Conservation (phyloP, 64 coral and sea anemone species). For the Montipora foliosa region DNA sequence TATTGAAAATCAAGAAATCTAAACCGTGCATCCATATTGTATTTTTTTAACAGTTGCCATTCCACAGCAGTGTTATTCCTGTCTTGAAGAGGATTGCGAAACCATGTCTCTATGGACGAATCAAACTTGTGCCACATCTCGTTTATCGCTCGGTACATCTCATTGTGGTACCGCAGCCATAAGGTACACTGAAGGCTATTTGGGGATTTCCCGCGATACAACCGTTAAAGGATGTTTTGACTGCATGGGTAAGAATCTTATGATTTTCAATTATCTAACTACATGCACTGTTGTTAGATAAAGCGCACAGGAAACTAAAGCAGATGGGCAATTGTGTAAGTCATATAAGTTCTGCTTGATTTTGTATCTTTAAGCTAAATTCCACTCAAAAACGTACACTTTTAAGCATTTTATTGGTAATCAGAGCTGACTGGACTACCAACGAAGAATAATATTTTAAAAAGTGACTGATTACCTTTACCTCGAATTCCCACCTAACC, state of each 20-base stretch:
- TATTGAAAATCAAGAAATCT: too few relatives aligned
- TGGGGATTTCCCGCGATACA: not conserved
- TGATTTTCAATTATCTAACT: not conserved
- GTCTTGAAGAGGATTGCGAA: not conserved
- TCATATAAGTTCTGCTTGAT: too few relatives aligned
- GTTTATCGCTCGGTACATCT: not conserved
- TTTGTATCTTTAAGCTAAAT: too few relatives aligned
- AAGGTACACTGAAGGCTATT: not conserved
- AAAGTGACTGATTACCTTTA: too few relatives aligned
- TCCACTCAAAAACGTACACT: too few relatives aligned
- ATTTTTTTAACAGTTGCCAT: not conserved
- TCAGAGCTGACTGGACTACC: too few relatives aligned
- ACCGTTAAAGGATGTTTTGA: not conserved
- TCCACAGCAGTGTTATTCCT: not conserved
- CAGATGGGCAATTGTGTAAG: too few relatives aligned
- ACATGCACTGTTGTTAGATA: not conserved
- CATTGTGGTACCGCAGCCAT: not conserved
- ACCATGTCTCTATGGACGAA: not conserved
- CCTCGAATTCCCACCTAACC: too few relatives aligned
- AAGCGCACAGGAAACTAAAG: too few relatives aligned
- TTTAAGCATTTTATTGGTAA: too few relatives aligned
- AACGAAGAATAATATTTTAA: too few relatives aligned
- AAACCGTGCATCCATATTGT: too few relatives aligned
- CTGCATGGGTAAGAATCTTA: not conserved
- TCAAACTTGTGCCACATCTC: slow-evolving; percentile 6